Conservation (phyloP, 2,797 vertebrate genomes). For the Typhlichthys eigenmanni region DNA sequence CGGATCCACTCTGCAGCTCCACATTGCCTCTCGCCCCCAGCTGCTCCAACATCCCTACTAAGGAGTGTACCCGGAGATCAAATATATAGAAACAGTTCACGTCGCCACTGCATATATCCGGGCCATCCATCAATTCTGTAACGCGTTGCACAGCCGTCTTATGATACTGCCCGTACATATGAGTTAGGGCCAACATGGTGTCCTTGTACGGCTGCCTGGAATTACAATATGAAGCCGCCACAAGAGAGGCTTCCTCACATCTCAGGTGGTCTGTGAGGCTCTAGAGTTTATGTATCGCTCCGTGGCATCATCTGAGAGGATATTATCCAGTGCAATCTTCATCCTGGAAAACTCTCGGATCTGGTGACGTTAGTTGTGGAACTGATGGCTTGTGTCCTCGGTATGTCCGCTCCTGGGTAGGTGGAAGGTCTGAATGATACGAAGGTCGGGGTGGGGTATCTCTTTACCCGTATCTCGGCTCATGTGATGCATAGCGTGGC, state of each 20-base stretch:
- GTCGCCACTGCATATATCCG: no score
- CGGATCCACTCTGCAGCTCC: no score
- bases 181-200: conserved; percentile 11
- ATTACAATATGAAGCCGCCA: conserved; percentile 24
- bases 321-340: conserved; percentile 16
- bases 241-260: conserved; percentile 16
- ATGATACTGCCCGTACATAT: no score
- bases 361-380: neutral
- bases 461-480: neutral
- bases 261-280: conserved; percentile 27
- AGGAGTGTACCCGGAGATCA: no score
- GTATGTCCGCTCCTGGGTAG: neutral
- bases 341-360: conserved; percentile 2
- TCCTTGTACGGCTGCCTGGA: conserved; percentile 7
- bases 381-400: conserved; percentile 4
- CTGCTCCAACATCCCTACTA: no score
- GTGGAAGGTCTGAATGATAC: neutral
- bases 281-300: conserved; percentile 24
- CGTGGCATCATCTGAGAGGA: neutral
- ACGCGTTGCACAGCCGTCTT: no score
- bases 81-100: no score
- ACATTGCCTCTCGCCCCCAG: no score
- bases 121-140: no score
- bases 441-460: neutral
- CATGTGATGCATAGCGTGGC: neutral